Base-by-base conservation (phyloP, 2,113 vertebrate genomes). In the Eurystomus gularis region DNA sequence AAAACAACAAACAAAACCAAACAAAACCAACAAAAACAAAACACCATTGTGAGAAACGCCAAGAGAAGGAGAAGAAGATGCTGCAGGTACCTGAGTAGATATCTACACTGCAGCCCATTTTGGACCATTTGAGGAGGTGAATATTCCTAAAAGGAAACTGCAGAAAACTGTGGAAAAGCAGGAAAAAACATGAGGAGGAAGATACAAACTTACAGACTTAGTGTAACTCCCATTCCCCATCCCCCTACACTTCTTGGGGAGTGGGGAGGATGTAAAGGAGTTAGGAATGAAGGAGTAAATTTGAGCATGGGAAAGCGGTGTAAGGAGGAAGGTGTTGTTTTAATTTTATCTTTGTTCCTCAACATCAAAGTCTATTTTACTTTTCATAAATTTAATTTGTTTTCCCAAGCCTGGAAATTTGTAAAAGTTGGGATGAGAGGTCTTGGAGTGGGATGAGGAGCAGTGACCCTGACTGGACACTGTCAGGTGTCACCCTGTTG, bases 231-330 rank as follows among this genome's bases (percentile, higher is more conserved):
- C 26, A 21, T 46, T 71, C 7, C 13, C 11, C 4, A 23, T 11
- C 1, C 1, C 6, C 3, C 11, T 49, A 5, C 2, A 3, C 11
- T 61, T 1, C 37, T 4, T 73, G 17, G 29, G 10, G 5, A 51
- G 6, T 23, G 12, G 33, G 13, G 11, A 65, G 15, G 5, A 69
- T 11, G 13, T 25, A 70, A 16, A 78, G 4, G 10, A 66, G 13
- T 44, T 33, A 54, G 35, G 26, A 86, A 70, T 12, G 13, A 24
- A 85, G 49, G 28, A 49, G 5, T 51, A 33, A 64, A 46, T 52
- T 6, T 40, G 33, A 85, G 17, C 16, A 15, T 66, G 8, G 9
- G 75, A 51, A 88, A 48, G 11, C 1, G 6, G 5, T 17, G 4
- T 9, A 12, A 31, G 23, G 11, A 75, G 35, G 11, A 75, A 57